phyloP scores from a whole-genome alignment of 1,140 invertebrate species.

The Aphelenchoides fujianensis region DNA sequence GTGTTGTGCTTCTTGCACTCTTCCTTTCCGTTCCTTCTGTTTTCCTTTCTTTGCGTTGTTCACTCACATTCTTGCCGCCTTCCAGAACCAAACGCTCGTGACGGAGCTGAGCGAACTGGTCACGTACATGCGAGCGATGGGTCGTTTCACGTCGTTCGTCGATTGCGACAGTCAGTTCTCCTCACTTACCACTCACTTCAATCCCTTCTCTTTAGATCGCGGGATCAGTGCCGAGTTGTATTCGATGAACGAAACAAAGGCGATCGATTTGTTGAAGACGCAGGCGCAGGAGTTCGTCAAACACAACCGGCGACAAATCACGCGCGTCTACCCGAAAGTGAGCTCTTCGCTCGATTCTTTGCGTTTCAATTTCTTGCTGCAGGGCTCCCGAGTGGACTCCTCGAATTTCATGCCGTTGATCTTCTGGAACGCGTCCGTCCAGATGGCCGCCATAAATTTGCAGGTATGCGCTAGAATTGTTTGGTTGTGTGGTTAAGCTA shows the following conservation, averaged over 20 bases:
- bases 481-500: too few relatives aligned
- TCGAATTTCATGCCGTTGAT: conserved; percentile 49
- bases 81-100: conserved; percentile 26
- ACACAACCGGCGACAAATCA: conserved; percentile 49
- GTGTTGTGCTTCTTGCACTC: too few relatives aligned
- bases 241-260: conserved; percentile 52
- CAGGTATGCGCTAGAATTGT: conserved; percentile 70
- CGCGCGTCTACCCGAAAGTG: conserved; percentile 42
- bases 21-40: too few relatives aligned
- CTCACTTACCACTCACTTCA: too few relatives aligned
- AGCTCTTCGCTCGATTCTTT: too few relatives aligned
- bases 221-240: conserved; percentile 49
- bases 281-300: conserved; percentile 47
- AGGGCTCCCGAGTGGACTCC: conserved; percentile 48
- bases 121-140: conserved; percentile 52
- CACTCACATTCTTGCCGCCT: neutral
- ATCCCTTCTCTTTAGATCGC: conserved; percentile 36
- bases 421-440: conserved; percentile 84
- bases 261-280: conserved; percentile 46
- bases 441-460: conserved; percentile 99
- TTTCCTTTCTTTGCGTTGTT: too few relatives aligned
- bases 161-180: conserved; percentile 47
- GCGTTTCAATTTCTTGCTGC: neutral
- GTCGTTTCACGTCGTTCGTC: conserved; percentile 47
- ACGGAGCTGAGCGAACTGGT: conserved; percentile 47